Evolutionary conservation across 2,888 invertebrate genomes (phyloP).

Genomic region (Resseliella maxima): DNA sequence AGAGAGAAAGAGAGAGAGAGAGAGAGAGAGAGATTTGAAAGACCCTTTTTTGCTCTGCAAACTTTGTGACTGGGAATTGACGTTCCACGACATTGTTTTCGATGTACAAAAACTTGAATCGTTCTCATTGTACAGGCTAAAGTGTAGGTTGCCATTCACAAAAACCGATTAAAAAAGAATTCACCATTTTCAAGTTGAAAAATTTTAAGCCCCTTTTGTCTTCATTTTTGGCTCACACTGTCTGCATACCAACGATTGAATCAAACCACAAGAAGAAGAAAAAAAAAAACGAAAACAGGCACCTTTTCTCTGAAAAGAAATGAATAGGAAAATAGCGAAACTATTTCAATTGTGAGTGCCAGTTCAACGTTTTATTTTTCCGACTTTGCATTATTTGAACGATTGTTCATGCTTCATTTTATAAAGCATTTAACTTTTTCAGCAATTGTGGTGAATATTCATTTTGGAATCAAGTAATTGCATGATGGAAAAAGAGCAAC

Average conservation of each 20-base stretch:
- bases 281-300: background rate
- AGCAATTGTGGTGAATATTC: constrained; percentile 24
- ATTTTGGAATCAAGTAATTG: background rate
- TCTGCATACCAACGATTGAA: background rate
- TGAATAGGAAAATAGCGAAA: background rate
- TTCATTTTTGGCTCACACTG: background rate
- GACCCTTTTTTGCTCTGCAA: background rate
- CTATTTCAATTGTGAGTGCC: constrained; percentile 15
- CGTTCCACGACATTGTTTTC: constrained; percentile 30
- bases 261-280: background rate
- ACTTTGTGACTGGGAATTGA: constrained; percentile 14
- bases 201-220: background rate
- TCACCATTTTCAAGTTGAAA: background rate
- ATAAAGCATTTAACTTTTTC: background rate
- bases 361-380: background rate
- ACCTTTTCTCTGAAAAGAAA: background rate
- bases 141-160: background rate
- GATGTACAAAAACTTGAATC: background rate
- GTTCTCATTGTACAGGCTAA: background rate
- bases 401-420: constrained; percentile 32
- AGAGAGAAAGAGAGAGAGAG: too few species aligned
- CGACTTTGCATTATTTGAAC: background rate
- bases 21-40: background rate
- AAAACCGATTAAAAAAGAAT: background rate
- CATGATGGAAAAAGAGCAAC: background rate